Evolutionary conservation across 2,113 vertebrate species (phyloP), one percentile per base, ranked within the genome.

Genomic region (Beaufortia kweichowensis): DNA sequence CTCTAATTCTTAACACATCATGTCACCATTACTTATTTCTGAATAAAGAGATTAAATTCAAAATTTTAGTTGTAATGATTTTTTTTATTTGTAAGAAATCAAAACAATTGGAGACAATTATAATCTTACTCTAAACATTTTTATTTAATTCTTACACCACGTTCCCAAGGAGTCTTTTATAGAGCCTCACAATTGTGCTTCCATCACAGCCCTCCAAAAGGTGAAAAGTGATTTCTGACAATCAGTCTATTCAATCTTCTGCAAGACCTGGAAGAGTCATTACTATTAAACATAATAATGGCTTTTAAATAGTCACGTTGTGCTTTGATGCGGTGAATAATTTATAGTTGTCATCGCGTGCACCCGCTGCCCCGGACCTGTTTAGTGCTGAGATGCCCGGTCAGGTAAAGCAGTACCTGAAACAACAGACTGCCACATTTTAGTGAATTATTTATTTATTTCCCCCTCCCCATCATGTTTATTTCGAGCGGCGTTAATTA

Each of bases 221-320:
- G 77, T 67, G 62, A 65, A 56, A 82, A 67, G 80, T 86, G 85
- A 86, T 85, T 83, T 82, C 80, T 46, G 83, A 83, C 83, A 71
- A 85, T 89, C 86, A 82, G 85, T 80, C 79, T 80, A 68, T 85
- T 87, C 64, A 50, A 50, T 63, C 59, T 23, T 71, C 55, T 59
- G 70, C 74, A 17, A 66, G 78, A 84, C 86, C 87, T 89, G 82
- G 85, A 91, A 89, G 89, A 91, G 88, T 91, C 88, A 91, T 93
- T 92, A 90, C 90, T 89, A 91, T 91, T 90, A 92, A 91, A 90
- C 87, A 91, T 90, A 90, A 90, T 90, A 90, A 91, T 89, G 90
- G 90, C 89, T 91, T 91, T 91, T 90, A 90, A 84, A 80, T 86
- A 90, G 90, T 86, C 85, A 83, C 83, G 23, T 83, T 85, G 85